Percentiles rank a stretch among this genome's conserved stretches.
These are phyloP conservation scores for Xestia c-nigrum DNA, from an alignment of 2,888 invertebrate species.

Conservation along the genomic window DNA sequence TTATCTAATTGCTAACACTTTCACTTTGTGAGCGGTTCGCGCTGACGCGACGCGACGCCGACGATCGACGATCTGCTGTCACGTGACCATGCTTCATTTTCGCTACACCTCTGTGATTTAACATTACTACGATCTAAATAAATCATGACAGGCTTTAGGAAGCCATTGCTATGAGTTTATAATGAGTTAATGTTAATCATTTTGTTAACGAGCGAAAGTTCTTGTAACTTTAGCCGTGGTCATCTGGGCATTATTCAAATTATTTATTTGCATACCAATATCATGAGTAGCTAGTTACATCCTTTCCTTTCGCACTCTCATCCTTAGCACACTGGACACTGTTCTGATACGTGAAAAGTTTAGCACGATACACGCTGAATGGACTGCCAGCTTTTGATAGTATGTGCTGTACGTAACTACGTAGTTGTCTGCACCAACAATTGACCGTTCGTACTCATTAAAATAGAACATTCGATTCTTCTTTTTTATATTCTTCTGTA, in stretches of 20 bases:
- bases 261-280: not conserved
- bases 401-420: not conserved
- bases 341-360: not conserved
- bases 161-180: not conserved
- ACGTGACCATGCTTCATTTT: not conserved
- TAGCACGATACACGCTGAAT: not conserved
- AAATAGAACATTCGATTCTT: too few species aligned
- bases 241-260: not conserved
- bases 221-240: not conserved
- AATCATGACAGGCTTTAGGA: not conserved
- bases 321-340: not conserved
- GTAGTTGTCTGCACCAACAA: not conserved
- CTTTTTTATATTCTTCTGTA: too few species aligned
- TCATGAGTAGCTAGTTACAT: not conserved
- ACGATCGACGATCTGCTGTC: not conserved
- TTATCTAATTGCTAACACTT: constrained; percentile 19
- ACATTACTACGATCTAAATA: not conserved
- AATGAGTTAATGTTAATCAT: not conserved
- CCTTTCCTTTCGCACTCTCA: not conserved
- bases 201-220: not conserved
- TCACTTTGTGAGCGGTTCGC: constrained; percentile 11
- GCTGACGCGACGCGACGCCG: not conserved
- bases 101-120: not conserved
- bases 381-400: not conserved
- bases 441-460: too few species aligned